Evolutionary conservation across 1,140 invertebrate species (phyloP), one percentile per base, ranked within the genome.

Genomic region (Orchesella cincta): DNA sequence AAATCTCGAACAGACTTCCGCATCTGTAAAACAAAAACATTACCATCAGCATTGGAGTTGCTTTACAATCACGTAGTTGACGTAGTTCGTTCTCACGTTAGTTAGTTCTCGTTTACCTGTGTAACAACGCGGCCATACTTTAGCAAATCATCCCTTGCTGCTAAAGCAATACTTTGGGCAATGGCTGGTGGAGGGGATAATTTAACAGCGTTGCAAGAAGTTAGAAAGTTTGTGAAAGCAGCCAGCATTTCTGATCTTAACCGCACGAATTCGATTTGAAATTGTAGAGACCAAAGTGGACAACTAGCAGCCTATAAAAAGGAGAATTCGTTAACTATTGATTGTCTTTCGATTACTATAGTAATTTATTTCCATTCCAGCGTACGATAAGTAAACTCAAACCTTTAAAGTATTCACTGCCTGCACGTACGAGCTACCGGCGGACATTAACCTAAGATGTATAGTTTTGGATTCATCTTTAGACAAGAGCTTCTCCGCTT

Each of bases 131-230:
- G 90, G 0, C 94, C 93, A 86, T 92, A 94, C 81, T 92, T 89
- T 79, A 93, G 90, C 18, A 94, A 88, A 83, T 95, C 93, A 83
- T 96, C 94, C 75, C 93, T 88, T 12, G 91, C 93, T 23, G 89
- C 90, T 74, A 91, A 87, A 0, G 93, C 94, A 64, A 95, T 89
- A 14, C 93, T 91, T 0, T 91, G 89, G 0, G 95, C 94, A 78
- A 97, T 96, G 1, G 95, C 95, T 1, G 96, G 94, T 34, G 95
- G 95, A 29, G 95, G 95, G 70, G 94, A 93, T 76, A 95, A 94
- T 82, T 93, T 93, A 33, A 97, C 88, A 52, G 93, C 92, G 83
- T 92, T 90, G 83, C 93, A 94, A 0, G 92, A 91, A 36, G 92
- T 90, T 28, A 94, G 87, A 8, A 96, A 87, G 81, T 93, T 90